phyloP scores from a whole-genome alignment of 2,888 invertebrate genomes.

The Philopedon plagiatum region DNA sequence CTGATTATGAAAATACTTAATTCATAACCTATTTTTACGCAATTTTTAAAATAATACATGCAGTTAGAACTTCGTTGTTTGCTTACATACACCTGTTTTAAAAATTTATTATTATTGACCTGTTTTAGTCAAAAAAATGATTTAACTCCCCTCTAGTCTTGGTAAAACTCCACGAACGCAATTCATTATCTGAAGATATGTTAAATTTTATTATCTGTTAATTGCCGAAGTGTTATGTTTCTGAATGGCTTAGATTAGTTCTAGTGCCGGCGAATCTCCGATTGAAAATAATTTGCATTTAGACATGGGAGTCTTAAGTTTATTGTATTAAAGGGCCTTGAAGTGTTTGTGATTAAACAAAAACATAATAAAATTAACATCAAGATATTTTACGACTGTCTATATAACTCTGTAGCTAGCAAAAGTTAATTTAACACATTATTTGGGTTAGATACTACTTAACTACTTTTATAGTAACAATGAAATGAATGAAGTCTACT shows the following conservation, averaged over 20 bases:
- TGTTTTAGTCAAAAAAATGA: too few species aligned
- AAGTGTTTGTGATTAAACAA: background rate
- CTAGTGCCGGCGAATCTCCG: constrained; percentile 56
- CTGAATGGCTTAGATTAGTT: constrained; percentile 56
- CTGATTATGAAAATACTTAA: too few species aligned
- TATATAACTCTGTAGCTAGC: too few species aligned
- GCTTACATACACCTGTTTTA: too few species aligned
- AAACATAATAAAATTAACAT: background rate
- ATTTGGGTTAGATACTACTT: too few species aligned
- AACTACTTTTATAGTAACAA: too few species aligned
- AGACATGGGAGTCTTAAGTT: constrained; percentile 31
- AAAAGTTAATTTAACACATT: too few species aligned
- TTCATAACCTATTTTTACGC: too few species aligned
- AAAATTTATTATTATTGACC: background rate
- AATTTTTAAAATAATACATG: too few species aligned
- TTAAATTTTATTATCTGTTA: constrained; percentile 42
- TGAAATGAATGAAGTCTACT: too few species aligned
- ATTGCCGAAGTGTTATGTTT: constrained; percentile 31
- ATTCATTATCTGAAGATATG: constrained; percentile 23
- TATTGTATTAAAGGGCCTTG: background rate
- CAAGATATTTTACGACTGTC: background rate
- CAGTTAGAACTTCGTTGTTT: too few species aligned
- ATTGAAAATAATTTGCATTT: constrained; percentile 24
- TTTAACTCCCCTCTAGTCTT: background rate
- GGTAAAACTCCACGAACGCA: constrained; percentile 24